Percentiles rank a stretch among this genome's conserved stretches.
Conservation (phyloP, 2,113 vertebrate genomes). For the Ameiurus melas region DNA sequence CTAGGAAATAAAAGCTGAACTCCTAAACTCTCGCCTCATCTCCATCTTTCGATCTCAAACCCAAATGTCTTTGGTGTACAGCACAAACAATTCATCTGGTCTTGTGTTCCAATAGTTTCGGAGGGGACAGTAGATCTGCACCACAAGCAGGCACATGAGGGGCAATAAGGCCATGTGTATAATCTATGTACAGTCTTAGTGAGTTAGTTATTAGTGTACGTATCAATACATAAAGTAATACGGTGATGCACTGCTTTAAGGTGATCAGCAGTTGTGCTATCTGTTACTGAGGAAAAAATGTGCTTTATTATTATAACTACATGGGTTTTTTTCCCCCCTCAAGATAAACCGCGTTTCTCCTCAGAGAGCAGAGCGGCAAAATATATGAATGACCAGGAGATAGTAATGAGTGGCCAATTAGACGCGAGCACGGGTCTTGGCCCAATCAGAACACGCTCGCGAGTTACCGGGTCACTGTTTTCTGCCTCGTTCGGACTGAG, state of each 20-base stretch:
- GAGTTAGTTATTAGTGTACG: neutral
- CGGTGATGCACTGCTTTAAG: neutral
- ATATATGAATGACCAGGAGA: conserved; percentile 77
- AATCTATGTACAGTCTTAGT: too few relatives aligned
- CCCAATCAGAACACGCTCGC: conserved; percentile 62
- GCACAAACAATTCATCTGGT: too few relatives aligned
- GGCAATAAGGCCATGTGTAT: neutral
- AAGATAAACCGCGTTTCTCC: conserved; percentile 61
- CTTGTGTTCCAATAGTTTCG: too few relatives aligned
- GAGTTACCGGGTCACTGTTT: conserved; percentile 79
- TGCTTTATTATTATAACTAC: neutral
- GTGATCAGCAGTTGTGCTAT: neutral
- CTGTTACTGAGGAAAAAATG: neutral
- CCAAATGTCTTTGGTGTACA: too few relatives aligned
- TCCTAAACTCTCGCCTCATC: too few relatives aligned
- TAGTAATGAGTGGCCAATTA: conserved; percentile 46
- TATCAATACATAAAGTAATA: neutral
- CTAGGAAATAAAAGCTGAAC: too few relatives aligned
- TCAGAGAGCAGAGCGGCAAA: conserved; percentile 57
- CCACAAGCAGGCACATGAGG: neutral
- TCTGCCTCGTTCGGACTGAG: conserved; percentile 68
- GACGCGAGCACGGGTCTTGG: conserved; percentile 40
- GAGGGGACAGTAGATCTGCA: neutral
- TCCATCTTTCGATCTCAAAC: too few relatives aligned
- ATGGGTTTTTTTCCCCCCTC: conserved; percentile 62